Base-by-base conservation (phyloP, 2,113 vertebrate species). In the Trematocara nigrifrons region DNA sequence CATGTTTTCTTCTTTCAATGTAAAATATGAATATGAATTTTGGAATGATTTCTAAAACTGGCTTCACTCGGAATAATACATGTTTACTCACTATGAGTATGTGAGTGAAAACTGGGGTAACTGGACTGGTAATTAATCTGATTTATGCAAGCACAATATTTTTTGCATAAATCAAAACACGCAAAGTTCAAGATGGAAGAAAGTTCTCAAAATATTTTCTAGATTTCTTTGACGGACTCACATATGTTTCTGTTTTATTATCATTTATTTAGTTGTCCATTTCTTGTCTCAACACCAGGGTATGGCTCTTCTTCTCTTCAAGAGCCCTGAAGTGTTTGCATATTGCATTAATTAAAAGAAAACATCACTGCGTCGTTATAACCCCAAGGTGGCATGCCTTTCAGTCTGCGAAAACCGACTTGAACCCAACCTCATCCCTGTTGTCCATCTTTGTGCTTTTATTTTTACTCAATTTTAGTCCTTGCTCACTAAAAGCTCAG, bases 231-330 rank as follows among this genome's bases (percentile, higher is more conserved):
- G 6, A 66, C 0, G 1, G 35, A 40, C n/a, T 66, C 35, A 13
- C 2, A 66, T 3, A 7, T 40, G 10, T n/a, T 66, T 66, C 35
- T 22, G 35, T 66, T 66, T 8, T 22, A 66, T 13, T 8, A 40
- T 13, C 6, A 1, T 40, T 40, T 13, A 40, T 22, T 40, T 13
- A 66, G n/a, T 66, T 0, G 2, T 20, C 35, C 4, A 20, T 5
- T 40, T 11, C 3, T 61, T 40, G 61, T 40, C 35, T 66, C 35
- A 40, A 66, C 18, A 66, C 35, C 61, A 66, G n/a, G 18, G 61
- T 66, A 40, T 20, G 61, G 18, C n/a, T 20, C 61, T 40, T 59
- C 29, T 59, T 20, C 61, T 11, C 61, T 66, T 66, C 33, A 40
- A 40, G 18, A 66, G 18, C 33, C 61, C 33, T 66, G 33, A 66